These are phyloP conservation scores for Anas acuta DNA, from an alignment of 2,797 vertebrate genomes.

Conservation along the genomic window DNA sequence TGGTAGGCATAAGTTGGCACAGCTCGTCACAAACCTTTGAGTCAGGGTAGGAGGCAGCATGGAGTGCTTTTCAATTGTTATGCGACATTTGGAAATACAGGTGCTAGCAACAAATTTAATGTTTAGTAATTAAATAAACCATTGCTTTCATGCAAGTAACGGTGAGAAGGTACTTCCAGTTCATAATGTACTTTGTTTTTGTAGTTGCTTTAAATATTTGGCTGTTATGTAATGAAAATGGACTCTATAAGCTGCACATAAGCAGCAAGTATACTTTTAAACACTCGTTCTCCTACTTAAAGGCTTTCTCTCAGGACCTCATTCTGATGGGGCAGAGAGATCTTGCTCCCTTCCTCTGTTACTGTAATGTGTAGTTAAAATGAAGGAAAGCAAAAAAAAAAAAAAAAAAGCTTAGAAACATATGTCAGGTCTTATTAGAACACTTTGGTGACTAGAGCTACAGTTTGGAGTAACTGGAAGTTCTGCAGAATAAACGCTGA, in stretches of 20 bases:
- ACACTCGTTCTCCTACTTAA: background rate
- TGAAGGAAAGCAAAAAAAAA: background rate
- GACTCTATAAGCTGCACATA: background rate
- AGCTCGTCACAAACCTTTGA: background rate
- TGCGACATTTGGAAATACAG: background rate
- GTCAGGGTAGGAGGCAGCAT: background rate
- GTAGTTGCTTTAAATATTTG: background rate
- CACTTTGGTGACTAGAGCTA: background rate
- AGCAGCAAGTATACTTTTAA: background rate
- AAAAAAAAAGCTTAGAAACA: background rate
- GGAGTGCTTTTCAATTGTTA: background rate
- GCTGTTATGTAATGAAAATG: background rate
- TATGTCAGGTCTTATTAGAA: background rate
- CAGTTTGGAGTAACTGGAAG: background rate
- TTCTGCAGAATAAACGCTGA: background rate
- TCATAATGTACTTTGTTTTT: background rate
- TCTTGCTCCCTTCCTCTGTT: background rate
- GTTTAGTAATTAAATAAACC: background rate
- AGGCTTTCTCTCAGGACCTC: background rate
- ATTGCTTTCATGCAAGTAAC: background rate
- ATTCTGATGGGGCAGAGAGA: background rate
- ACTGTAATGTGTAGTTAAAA: background rate
- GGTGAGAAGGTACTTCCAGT: background rate
- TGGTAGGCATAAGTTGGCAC: background rate
- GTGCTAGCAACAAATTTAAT: background rate